Evolutionary conservation across 2,888 invertebrate genomes (phyloP).

Genomic region (Listrodromus nycthemerus): DNA sequence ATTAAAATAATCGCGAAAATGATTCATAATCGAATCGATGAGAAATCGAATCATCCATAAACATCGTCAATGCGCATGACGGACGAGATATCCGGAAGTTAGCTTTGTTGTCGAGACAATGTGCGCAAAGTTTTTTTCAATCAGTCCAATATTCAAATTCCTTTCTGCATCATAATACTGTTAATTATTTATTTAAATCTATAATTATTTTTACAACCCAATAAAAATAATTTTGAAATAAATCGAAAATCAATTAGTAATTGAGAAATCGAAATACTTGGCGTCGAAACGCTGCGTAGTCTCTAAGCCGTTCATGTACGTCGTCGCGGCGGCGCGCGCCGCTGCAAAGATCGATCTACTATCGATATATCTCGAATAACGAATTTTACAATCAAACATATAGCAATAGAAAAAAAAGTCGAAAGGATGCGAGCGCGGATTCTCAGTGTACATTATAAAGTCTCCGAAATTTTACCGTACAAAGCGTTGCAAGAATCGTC

Average conservation of each 20-base stretch:
- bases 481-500: slow-evolving; percentile 11
- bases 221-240: neutral
- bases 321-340: too few relatives aligned
- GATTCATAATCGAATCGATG: too few relatives aligned
- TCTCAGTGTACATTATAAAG: neutral
- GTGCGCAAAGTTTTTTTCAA: too few relatives aligned
- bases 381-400: neutral
- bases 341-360: neutral
- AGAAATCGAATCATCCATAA: neutral
- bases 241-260: neutral
- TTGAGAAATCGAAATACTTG: neutral
- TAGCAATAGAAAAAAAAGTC: neutral
- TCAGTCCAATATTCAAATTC: too few relatives aligned
- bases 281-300: too few relatives aligned
- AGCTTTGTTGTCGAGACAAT: neutral
- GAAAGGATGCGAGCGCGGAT: neutral
- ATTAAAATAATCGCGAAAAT: neutral
- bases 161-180: neutral
- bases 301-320: neutral
- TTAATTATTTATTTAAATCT: neutral
- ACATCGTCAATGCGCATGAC: neutral
- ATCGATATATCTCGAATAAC: neutral
- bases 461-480: neutral
- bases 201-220: too few relatives aligned
- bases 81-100: neutral